Evolutionary conservation across 1,140 invertebrate species (phyloP).

Genomic region (Idris sp.): DNA sequence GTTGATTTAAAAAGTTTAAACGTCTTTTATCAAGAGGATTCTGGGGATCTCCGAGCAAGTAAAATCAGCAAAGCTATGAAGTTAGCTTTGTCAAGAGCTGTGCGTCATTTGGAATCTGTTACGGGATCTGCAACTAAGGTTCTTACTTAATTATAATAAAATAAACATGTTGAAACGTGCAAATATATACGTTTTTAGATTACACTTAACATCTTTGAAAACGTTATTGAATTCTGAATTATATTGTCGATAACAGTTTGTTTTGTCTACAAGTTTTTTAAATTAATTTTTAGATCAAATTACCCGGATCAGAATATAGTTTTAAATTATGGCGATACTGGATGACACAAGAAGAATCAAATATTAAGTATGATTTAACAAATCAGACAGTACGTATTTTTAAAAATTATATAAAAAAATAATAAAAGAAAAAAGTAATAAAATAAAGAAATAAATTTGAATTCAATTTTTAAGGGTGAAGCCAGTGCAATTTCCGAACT

Average conservation of each 20-base stretch:
- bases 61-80: constrained; percentile 84
- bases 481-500: constrained; percentile 70
- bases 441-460: neutral
- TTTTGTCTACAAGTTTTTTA: too few species aligned
- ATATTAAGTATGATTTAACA: constrained; percentile 82
- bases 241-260: too few species aligned
- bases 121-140: constrained; percentile 75
- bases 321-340: constrained; percentile 85
- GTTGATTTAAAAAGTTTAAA: constrained; percentile 85
- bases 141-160: constrained; percentile 47
- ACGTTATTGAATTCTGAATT: too few species aligned
- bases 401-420: neutral
- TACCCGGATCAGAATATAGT: constrained; percentile 82
- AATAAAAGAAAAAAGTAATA: too few species aligned
- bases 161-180: too few species aligned
- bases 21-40: constrained; percentile 88
- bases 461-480: constrained; percentile 62
- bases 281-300: constrained; percentile 73
- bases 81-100: constrained; percentile 80
- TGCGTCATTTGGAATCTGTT: constrained; percentile 76
- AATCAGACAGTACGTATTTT: constrained; percentile 79
- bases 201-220: too few species aligned
- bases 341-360: constrained; percentile 84
- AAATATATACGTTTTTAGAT: too few species aligned
- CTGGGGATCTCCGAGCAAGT: constrained; percentile 83